Evolutionary conservation across 2,797 vertebrate genomes (phyloP), one percentile per base, ranked within the genome.

Genomic region (Urosaurus nigricauda): DNA sequence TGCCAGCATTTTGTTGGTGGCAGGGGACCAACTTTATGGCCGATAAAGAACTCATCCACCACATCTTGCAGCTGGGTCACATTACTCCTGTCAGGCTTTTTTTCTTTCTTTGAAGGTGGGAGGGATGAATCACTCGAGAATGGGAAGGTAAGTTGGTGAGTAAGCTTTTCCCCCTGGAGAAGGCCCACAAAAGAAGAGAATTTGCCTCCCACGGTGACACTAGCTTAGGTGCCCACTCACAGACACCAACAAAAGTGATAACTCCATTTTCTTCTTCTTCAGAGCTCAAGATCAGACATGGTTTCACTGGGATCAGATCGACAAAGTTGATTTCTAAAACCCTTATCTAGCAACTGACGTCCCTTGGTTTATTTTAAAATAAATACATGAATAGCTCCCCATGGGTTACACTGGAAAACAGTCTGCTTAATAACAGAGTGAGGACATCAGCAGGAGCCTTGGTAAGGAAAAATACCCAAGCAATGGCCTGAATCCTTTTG

Each of bases 1-100:
- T 0, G 32, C 70, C 24, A 26, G 43, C 40, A 51, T 86, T 90
- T 70, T 0, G n/a, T 32, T 37, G 13, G 0, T 26, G 37, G 12
- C 11, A 63, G 58, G 80, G 63, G 83, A 77, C 8, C 32, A 79
- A 4, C 79, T n/a, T 82, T 83, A 60, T 92, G 92, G 84, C 1
- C 60, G 90, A 14, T 0, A 79, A n/a, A 88, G 26, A 17, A 47
- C 21, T 86, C 77, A 79, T n/a, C 58, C 80, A 13, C 5, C 40
- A 8, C 8, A 68, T 65, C 56, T n/a, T 56, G n/a, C 84, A 11
- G 43, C 51, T 5, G 63, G 85, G 19, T 2, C 1, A 53, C 9
- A 83, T 32, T 0, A 63, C 40, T 26, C 80, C 14, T 2, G 51
- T 5, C 75, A 88, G 35, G 6, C 2, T 4, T 32, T 32, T 83